phyloP scores from a whole-genome alignment of 2,888 invertebrate genomes.

The Trypoxylon attenuatum region DNA sequence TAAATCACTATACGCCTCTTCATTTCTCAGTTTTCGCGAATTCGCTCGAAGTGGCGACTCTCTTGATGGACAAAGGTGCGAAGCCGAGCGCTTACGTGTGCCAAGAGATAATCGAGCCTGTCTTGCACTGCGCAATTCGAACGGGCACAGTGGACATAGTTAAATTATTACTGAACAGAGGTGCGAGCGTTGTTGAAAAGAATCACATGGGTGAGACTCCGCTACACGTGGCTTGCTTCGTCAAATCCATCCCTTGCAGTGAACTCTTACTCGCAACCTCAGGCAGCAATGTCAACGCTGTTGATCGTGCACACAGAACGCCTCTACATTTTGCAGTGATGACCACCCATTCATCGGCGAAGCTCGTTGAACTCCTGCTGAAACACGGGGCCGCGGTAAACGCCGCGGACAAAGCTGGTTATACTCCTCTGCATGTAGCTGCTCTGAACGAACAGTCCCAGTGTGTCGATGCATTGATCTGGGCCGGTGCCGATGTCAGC shows the following conservation, averaged over 20 bases:
- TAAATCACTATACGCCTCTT: constrained; percentile 71
- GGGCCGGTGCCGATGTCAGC: constrained; percentile 75
- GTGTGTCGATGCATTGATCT: constrained; percentile 73
- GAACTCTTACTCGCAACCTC: constrained; percentile 64
- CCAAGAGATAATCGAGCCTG: constrained; percentile 71
- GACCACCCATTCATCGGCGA: constrained; percentile 66
- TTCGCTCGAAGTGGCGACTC: constrained; percentile 70
- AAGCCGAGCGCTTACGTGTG: constrained; percentile 63
- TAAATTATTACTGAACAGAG: constrained; percentile 71
- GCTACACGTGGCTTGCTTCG: constrained; percentile 75
- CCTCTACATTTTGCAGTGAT: constrained; percentile 75
- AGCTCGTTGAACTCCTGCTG: constrained; percentile 66
- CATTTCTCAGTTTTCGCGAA: constrained; percentile 76
- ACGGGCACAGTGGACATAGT: constrained; percentile 68
- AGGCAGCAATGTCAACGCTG: constrained; percentile 70
- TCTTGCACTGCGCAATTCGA: constrained; percentile 76
- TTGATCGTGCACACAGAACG: constrained; percentile 71
- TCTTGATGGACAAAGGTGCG: constrained; percentile 73
- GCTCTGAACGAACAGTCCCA: constrained; percentile 74
- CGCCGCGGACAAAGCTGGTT: constrained; percentile 70
- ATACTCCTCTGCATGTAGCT: constrained; percentile 75
- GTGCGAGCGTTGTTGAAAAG: constrained; percentile 72
- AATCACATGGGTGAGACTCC: constrained; percentile 75
- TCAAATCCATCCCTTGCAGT: constrained; percentile 66
- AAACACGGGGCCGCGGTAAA: constrained; percentile 69